Conservation (phyloP, 2,888 invertebrate species). For the Coenonympha arcania region DNA sequence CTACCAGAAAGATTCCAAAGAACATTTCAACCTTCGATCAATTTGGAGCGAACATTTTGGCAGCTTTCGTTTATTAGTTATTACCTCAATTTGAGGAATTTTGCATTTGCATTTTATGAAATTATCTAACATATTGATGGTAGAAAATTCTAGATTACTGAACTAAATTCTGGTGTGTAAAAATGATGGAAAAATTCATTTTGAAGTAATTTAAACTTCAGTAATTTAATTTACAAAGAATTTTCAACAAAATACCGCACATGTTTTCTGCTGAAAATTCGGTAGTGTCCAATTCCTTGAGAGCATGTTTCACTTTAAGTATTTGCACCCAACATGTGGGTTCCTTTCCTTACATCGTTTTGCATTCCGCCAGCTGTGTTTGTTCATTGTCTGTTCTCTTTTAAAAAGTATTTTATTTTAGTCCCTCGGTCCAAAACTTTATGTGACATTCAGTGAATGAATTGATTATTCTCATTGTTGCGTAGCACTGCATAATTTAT, state of each 20-base stretch:
- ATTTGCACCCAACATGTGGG: conserved; percentile 23
- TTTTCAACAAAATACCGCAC: background rate
- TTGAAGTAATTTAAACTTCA: background rate
- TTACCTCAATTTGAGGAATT: no score
- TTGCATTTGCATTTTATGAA: no score
- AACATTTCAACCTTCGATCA: no score
- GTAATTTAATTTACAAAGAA: background rate
- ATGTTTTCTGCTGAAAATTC: conserved; percentile 2
- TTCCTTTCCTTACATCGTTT: conserved; percentile 57
- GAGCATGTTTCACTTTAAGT: conserved; percentile 18
- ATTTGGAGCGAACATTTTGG: no score
- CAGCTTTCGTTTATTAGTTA: no score
- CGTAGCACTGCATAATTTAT: conserved; percentile 63
- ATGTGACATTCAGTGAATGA: conserved; percentile 71
- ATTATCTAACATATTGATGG: no score
- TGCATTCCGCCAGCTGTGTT: conserved; percentile 71
- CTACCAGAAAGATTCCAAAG: no score
- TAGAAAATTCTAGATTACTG: no score
- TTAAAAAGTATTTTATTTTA: conserved; percentile 56
- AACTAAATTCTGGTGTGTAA: no score
- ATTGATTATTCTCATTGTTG: conserved; percentile 68
- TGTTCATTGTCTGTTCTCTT: conserved; percentile 70
- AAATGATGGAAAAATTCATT: no score
- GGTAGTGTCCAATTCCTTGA: conserved; percentile 14
- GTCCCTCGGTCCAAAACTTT: conserved; percentile 65